Conservation (phyloP, 2,888 invertebrate species). For the Hirtodrosophila trivittata region DNA sequence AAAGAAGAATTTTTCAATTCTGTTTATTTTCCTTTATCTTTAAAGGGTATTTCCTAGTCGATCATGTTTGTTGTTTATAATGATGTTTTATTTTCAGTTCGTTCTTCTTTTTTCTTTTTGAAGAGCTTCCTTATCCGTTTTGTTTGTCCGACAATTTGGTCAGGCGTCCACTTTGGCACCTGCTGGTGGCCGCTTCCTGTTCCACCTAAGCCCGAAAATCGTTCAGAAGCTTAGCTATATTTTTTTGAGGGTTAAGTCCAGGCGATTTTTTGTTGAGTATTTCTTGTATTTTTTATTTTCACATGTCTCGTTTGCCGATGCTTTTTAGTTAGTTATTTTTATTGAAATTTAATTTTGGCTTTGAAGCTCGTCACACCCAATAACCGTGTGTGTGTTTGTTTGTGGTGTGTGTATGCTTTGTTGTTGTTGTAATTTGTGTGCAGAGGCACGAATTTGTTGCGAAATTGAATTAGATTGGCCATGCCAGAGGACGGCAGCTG, state of each 20-base stretch:
- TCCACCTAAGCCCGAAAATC: slow-evolving; percentile 55
- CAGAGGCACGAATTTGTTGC: slow-evolving; percentile 66
- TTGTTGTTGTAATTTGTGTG: slow-evolving; percentile 17
- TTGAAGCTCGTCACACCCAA: slow-evolving; percentile 61
- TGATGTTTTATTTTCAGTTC: background rate
- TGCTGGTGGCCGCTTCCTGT: slow-evolving; percentile 67
- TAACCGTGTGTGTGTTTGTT: slow-evolving; percentile 34
- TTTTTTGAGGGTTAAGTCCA: slow-evolving; percentile 4
- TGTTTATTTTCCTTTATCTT: too few species aligned
- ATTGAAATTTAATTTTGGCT: slow-evolving; percentile 63
- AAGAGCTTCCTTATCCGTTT: slow-evolving; percentile 34
- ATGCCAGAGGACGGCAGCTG: slow-evolving; percentile 61
- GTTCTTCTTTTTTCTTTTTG: slow-evolving; percentile 24
- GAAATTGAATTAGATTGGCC: slow-evolving; percentile 76
- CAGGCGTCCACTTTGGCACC: slow-evolving; percentile 74
- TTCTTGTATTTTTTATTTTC: slow-evolving; percentile 15
- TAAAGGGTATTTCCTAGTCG: too few species aligned
- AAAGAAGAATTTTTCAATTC: too few species aligned
- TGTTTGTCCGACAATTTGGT: slow-evolving; percentile 69
- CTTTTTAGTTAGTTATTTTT: slow-evolving; percentile 33
- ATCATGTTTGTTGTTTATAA: background rate
- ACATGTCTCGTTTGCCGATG: slow-evolving; percentile 14
- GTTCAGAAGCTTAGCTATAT: slow-evolving; percentile 36
- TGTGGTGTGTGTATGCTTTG: slow-evolving; percentile 12
- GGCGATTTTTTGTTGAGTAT: slow-evolving; percentile 6